Conservation (phyloP, 2,888 invertebrate species). For the Sclerodermus sp. region DNA sequence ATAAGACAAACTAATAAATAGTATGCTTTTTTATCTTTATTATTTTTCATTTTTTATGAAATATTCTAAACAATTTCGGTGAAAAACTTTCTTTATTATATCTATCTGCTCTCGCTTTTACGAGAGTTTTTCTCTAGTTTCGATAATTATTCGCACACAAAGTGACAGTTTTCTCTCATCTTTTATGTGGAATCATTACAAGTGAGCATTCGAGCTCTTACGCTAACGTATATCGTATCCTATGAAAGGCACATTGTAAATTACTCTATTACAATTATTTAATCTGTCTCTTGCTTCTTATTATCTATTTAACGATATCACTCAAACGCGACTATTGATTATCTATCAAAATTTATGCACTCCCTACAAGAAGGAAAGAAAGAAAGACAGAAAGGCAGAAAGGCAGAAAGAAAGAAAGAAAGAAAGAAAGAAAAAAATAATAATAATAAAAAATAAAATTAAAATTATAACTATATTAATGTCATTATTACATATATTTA, state of each 20-base stretch:
- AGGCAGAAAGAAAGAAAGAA: no score
- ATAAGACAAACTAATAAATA: no score
- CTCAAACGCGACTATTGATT: conserved; percentile 38
- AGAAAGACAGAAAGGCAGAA: no score
- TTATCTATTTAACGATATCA: conserved; percentile 45
- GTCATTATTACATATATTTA: conserved; percentile 14
- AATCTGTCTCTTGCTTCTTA: conserved; percentile 27
- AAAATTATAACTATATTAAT: no score
- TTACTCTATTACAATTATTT: conserved; percentile 29
- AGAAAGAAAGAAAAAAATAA: no score
- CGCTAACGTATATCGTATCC: conserved; percentile 22
- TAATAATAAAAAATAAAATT: no score
- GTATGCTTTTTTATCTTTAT: no score
- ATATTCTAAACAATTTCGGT: no score
- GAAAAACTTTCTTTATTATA: conserved; percentile 26
- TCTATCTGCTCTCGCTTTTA: conserved; percentile 8
- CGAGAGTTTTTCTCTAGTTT: not conserved
- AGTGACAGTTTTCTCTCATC: conserved; percentile 45
- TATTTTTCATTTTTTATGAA: no score
- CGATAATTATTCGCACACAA: conserved; percentile 23
- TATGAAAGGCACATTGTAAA: conserved; percentile 44
- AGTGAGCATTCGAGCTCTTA: conserved; percentile 28
- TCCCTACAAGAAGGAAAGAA: no score
- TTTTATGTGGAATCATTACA: conserved; percentile 20
- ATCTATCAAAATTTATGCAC: conserved; percentile 17